Evolutionary conservation across 2,888 invertebrate genomes (phyloP).

Genomic region (Laspeyria flexula): DNA sequence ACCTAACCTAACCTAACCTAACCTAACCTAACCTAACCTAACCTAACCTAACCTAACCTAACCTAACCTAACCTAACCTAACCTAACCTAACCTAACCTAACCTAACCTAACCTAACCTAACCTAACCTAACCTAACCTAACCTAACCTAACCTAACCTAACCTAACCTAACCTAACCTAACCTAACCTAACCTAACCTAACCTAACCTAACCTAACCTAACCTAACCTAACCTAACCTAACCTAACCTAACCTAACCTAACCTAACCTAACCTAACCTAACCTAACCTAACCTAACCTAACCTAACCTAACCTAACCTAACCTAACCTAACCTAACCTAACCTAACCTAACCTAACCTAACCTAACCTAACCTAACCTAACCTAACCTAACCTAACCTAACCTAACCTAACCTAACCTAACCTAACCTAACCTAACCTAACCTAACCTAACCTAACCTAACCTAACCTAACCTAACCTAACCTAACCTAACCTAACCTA

Average conservation of each 20-base stretch:
- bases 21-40: no score
- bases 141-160: conserved; percentile 1
- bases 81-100: background rate
- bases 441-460: conserved; percentile 14
- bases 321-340: conserved; percentile 15
- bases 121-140: conserved; percentile 1
- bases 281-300: conserved; percentile 19
- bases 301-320: conserved; percentile 14
- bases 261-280: conserved; percentile 18
- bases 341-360: conserved; percentile 17
- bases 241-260: conserved; percentile 19
- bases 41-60: background rate
- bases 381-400: conserved; percentile 15
- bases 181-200: conserved; percentile 17
- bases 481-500: conserved; percentile 8
- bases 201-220: conserved; percentile 17
- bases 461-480: conserved; percentile 11
- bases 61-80: conserved; percentile 1
- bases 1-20: background rate
- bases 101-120: conserved; percentile 1
- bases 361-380: conserved; percentile 17
- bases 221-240: conserved; percentile 21
- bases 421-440: conserved; percentile 16
- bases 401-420: conserved; percentile 17
- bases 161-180: conserved; percentile 11